Base-by-base conservation (phyloP, 1,140 invertebrate genomes). In the Prorops nasuta region DNA sequence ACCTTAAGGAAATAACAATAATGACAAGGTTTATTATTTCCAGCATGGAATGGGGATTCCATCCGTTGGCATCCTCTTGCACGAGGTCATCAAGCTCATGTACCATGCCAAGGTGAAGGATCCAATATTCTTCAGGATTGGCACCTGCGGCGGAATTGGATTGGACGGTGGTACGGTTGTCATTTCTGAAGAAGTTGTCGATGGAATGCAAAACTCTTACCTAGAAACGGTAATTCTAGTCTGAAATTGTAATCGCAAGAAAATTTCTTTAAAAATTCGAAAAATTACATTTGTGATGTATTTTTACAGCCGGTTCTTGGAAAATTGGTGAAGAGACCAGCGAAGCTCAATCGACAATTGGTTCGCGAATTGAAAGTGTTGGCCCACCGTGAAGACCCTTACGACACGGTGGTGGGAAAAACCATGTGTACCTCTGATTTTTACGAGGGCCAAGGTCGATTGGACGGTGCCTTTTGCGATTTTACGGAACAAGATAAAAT, bases 391-490 rank as follows among this genome's bases (percentile, higher is more conserved):
- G 70, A 78, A 2, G 89, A 92, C 69, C 89, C 89, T 0, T 96
- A 94, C 66, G 87, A 92, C 12, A 92, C 90, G 1, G 81, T 94
- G 16, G 82, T 82, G 22, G 97, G 97, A 19, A 96, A 89, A 71
- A 98, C 96, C 0, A 89, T 98, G 83, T 98, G 94, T 72, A 92
- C 95, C 3, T 87, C 94, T 61, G 96, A 98, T 73, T 98, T 98
- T 74, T 98, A 98, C 74, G 96, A 99, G 85, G 94, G 88, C 7
- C 94, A 98, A 79, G 96, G 90, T 2, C 84, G 97, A 47, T 73
- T 98, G 48, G 96, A 99, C 72, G 97, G 97, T 1, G 94, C 95
- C 3, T 98, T 98, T 77, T 98, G 96, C 74, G 92, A 97, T 48
- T 98, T 92, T 74, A 87, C 82, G 1, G 88, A 93, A 69, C 76